Evolutionary conservation across 2,888 invertebrate species (phyloP), one percentile per base, ranked within the genome.

Genomic region (Napeogenes inachia): DNA sequence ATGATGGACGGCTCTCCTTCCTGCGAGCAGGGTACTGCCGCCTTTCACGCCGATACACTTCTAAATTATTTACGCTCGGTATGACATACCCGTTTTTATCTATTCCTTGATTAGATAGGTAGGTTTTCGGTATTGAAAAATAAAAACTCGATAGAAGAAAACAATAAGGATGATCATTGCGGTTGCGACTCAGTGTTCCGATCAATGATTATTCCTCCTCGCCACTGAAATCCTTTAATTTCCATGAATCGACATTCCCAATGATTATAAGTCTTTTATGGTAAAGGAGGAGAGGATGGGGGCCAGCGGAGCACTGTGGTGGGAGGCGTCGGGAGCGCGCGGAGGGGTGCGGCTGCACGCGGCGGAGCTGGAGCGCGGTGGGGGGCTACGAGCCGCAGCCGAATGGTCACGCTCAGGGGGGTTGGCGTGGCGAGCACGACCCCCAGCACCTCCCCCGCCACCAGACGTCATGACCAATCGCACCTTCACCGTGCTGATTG

Each of bases 21-120:
- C 70, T 87, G 87, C 73, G 68, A 57, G 4, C 21, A 32, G 45
- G 86, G 85, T 56, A 66, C 67, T 42, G 82, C 80, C 46, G 81
- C 84, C 61, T 83, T 86, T 74, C 87, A 89, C 70, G 87, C 88
- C 2, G 87, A 86, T 73, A 84, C 89, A 6, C 74, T 89, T 66
- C 81, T 89, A 56, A 89, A 89, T 75, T 87, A 84, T 67, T 66
- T 89, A 59, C 84, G 87, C 64, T 86, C 87, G 67, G 84, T 77
- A 50, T 50, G 42, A 12, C 42, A 42, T 42, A 35, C 6, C 10
- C 8, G 42, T 10, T 42, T 42, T 42, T 2, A 42, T 42, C 10
- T 42, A 10, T 42, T 42, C 12, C 42, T 3, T 12, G 8, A 3
- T 10, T 8, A 12, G 2, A 10, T 10, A 42, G 3, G 42, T 42